Conservation (phyloP, 35 echinoderm and acorn worm species). For the Stichopus chloronotus region DNA sequence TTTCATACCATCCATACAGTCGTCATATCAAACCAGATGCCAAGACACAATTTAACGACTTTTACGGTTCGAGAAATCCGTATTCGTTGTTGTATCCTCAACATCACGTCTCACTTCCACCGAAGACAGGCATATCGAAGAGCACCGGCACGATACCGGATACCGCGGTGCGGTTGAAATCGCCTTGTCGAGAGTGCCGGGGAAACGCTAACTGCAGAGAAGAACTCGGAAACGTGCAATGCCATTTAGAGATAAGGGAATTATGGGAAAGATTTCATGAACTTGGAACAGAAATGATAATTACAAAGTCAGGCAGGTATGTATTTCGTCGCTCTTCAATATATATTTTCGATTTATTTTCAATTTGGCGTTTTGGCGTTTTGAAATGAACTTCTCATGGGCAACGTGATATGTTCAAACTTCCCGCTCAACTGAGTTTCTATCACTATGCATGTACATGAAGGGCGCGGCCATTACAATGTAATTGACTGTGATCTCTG, state of each 20-base stretch:
- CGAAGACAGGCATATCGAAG: neutral
- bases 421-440: too few species aligned
- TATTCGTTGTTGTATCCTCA: neutral
- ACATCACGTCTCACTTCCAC: neutral
- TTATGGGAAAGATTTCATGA: constrained; percentile 97
- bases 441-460: too few species aligned
- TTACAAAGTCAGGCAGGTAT: constrained; percentile 98
- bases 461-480: too few species aligned
- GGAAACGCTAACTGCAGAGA: neutral
- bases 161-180: constrained; percentile 34
- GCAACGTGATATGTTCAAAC: too few species aligned
- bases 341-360: neutral
- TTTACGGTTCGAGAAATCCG: neutral
- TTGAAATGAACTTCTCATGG: too few species aligned
- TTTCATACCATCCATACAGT: neutral
- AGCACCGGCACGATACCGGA: neutral
- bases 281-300: constrained; percentile 99
- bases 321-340: neutral
- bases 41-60: neutral
- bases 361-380: too few species aligned
- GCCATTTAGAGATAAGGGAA: constrained; percentile 87
- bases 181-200: neutral
- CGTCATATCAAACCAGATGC: neutral
- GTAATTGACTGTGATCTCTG: too few species aligned
- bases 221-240: constrained; percentile 74